Evolutionary conservation across 2,113 vertebrate species (phyloP).

Genomic region (Taurulus bubalis): DNA sequence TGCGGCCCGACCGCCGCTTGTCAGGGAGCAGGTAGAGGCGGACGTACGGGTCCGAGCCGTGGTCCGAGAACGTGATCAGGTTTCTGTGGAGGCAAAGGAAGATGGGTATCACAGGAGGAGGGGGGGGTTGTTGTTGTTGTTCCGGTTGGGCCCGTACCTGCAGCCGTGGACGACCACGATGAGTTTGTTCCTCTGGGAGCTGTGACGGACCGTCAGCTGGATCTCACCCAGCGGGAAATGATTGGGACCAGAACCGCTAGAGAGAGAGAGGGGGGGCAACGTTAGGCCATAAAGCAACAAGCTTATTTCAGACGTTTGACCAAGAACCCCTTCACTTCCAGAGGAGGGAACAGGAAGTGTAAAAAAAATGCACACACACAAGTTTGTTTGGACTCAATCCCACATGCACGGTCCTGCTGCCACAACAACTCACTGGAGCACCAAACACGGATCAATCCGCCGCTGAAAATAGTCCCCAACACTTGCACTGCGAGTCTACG

Average conservation of each 20-base stretch:
- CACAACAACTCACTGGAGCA: too few relatives aligned
- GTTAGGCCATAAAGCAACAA: too few relatives aligned
- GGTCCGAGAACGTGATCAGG: conserved; percentile 92
- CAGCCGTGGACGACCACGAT: conserved; percentile 94
- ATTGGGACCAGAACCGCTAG: conserved; percentile 89
- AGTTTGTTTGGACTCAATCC: too few relatives aligned
- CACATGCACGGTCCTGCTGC: too few relatives aligned
- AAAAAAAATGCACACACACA: too few relatives aligned
- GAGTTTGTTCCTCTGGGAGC: conserved; percentile 95
- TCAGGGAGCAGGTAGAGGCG: conserved; percentile 96
- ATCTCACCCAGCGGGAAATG: conserved; percentile 92
- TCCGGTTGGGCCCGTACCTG: conserved; percentile 80
- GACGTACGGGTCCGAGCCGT: conserved; percentile 94
- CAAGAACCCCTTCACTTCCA: too few relatives aligned
- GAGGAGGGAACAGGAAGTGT: not conserved
- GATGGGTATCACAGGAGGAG: not conserved
- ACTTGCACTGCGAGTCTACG: too few relatives aligned
- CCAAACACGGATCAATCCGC: too few relatives aligned
- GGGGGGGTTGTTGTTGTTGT: rapidly evolving
- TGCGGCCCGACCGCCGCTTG: conserved; percentile 93
- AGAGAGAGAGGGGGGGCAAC: too few relatives aligned
- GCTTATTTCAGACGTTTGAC: too few relatives aligned
- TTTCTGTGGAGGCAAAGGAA: conserved; percentile 82
- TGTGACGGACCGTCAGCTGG: conserved; percentile 93
- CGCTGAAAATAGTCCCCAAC: too few relatives aligned